Evolutionary conservation across 2,113 vertebrate species (phyloP).

Genomic region (Leucopternis melanops): DNA sequence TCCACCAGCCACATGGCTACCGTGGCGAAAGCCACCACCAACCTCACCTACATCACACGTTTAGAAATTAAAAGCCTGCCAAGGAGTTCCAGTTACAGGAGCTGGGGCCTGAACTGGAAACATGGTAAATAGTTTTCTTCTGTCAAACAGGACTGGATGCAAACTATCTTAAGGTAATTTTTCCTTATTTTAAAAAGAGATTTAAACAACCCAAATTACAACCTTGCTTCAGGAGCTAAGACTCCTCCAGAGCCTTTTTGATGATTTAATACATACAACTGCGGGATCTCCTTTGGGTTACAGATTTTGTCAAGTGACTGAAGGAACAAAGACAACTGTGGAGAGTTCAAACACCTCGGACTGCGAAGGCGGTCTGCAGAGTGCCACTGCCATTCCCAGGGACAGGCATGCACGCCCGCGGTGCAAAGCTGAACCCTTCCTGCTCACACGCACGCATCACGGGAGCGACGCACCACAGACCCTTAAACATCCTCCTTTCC

Average conservation of each 20-base stretch:
- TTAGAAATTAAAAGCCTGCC: neutral
- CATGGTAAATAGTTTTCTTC: neutral
- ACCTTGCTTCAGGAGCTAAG: neutral
- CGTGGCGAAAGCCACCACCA: neutral
- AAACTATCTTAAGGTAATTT: neutral
- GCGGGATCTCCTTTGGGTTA: neutral
- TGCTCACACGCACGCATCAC: fast-evolving
- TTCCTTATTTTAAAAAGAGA: neutral
- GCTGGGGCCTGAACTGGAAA: neutral
- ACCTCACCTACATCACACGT: neutral
- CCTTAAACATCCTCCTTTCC: neutral
- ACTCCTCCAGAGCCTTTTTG: neutral
- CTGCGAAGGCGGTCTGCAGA: neutral
- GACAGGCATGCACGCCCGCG: neutral
- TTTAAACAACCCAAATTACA: neutral
- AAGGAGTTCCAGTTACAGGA: neutral
- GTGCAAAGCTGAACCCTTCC: neutral
- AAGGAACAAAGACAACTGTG: neutral
- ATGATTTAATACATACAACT: neutral
- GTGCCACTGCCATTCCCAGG: neutral
- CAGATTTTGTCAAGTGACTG: neutral
- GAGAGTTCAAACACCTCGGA: neutral
- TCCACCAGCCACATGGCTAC: neutral
- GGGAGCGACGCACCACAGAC: neutral
- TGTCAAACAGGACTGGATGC: neutral